Evolutionary conservation across 2,888 invertebrate genomes (phyloP).

Genomic region (Parelbella ahira): DNA sequence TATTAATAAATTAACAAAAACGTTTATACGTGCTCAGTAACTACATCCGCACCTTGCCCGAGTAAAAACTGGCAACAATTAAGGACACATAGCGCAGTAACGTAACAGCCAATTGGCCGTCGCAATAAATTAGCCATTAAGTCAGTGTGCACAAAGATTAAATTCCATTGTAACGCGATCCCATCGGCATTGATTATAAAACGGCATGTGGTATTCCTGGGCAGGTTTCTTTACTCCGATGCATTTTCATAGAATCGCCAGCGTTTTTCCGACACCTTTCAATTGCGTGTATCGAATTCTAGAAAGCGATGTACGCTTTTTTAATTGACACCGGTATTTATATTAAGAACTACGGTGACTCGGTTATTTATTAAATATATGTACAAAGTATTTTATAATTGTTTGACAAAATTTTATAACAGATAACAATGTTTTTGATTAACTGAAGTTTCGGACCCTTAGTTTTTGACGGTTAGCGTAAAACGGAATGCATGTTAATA

Average conservation of each 20-base stretch:
- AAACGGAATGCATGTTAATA: too few species aligned
- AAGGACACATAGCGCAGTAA: conserved; percentile 54
- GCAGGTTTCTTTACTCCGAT: conserved; percentile 69
- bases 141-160: conserved; percentile 55
- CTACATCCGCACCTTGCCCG: conserved; percentile 75
- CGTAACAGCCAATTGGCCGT: conserved; percentile 54
- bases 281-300: conserved; percentile 76
- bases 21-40: conserved; percentile 39
- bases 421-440: too few species aligned
- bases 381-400: too few species aligned
- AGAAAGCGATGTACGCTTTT: conserved; percentile 60
- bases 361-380: too few species aligned
- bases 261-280: conserved; percentile 78
- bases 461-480: too few species aligned
- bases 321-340: conserved; percentile 36
- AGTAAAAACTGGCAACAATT: conserved; percentile 78
- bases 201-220: conserved; percentile 65
- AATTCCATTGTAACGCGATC: conserved; percentile 50
- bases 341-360: conserved; percentile 21
- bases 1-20: conserved; percentile 37
- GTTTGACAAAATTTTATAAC: too few species aligned
- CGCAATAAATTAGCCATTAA: conserved; percentile 64
- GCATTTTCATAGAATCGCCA: conserved; percentile 77
- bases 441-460: too few species aligned
- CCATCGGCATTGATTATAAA: conserved; percentile 55